Evolutionary conservation across 2,888 invertebrate species (phyloP).

Genomic region (Cheilosia impressa): DNA sequence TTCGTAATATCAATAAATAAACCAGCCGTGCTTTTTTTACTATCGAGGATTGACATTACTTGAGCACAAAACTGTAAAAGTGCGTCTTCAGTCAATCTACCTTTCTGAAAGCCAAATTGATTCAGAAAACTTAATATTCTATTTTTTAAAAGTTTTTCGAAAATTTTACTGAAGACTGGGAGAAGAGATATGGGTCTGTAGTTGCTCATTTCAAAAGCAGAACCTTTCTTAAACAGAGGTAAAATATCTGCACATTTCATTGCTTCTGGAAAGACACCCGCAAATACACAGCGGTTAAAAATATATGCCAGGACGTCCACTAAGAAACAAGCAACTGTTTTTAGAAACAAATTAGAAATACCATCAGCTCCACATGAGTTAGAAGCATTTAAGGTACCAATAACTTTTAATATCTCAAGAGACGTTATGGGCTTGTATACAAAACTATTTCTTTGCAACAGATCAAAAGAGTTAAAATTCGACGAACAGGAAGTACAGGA

Average conservation of each 20-base stretch:
- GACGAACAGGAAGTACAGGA: slow-evolving; percentile 3
- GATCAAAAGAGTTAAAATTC: background rate
- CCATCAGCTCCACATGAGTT: slow-evolving; percentile 1
- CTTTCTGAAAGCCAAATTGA: background rate
- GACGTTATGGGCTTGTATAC: slow-evolving; percentile 7
- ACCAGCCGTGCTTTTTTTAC: too few species aligned
- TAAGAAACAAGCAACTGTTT: slow-evolving; percentile 18
- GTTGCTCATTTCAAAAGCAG: background rate
- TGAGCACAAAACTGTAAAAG: too few species aligned
- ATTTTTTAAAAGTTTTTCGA: slow-evolving; percentile 17
- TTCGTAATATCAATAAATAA: too few species aligned
- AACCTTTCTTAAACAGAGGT: slow-evolving; percentile 32
- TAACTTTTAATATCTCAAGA: background rate
- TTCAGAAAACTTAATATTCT: background rate
- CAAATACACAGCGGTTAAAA: background rate
- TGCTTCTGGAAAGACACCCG: slow-evolving; percentile 10
- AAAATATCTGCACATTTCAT: slow-evolving; percentile 25
- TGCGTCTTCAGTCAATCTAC: too few species aligned
- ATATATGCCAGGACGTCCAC: slow-evolving; percentile 5
- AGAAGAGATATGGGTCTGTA: background rate
- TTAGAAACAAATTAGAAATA: background rate
- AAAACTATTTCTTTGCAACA: slow-evolving; percentile 8
- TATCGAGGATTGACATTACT: too few species aligned
- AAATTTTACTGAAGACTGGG: slow-evolving; percentile 6
- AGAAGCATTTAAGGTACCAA: background rate